Evolutionary conservation across 2,113 vertebrate genomes (phyloP), one percentile per base, ranked within the genome.

Genomic region (Bombycilla garrulus): DNA sequence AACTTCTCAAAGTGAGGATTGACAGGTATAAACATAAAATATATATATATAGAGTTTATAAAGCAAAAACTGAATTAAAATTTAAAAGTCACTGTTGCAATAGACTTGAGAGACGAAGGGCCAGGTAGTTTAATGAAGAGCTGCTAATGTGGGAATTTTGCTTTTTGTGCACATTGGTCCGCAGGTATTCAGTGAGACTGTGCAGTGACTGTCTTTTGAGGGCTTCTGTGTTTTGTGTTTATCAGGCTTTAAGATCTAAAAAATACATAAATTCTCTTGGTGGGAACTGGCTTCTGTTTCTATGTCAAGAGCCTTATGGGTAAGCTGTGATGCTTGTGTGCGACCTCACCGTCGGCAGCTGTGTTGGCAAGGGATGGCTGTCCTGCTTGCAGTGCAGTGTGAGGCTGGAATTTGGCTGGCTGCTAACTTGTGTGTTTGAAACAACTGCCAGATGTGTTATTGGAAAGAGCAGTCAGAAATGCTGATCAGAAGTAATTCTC

Each of bases 301-400:
- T 82, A 25, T 0, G 1, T 56, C 15, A 5, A 2, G 47, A 60
- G 50, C 33, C 35, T 64, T 35, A 6, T 0, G 24, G 36, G 36
- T 47, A 61, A 80, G 38, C 26, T 38, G 53, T 47, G 81, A 44
- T 4, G 10, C 84, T 72, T 14, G 22, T 58, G 57, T 87, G 73
- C 2, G 1, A 35, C 65, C 36, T 70, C 60, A 1, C 72, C 0
- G 1, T 50, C 2, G 2, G 18, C 38, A 84, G 85, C 78, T 81
- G 65, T 31, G 61, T 7, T 86, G 88, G 88, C 79, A 92, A 73
- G 72, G 45, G 51, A n/a, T 6, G 3, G 54, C 54, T 61, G 53
- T 72, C 71, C 51, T 33, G 56, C 62, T 56, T 53, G 50, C 66
- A 65, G 88, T 58, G 14, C 54, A 25, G 0, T 10, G 11, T 11